A percentile compares a stretch with the other conserved stretches of the same genome.
phyloP scores from a whole-genome alignment of 2,113 vertebrate genomes.

The Myotis lucifugus region DNA sequence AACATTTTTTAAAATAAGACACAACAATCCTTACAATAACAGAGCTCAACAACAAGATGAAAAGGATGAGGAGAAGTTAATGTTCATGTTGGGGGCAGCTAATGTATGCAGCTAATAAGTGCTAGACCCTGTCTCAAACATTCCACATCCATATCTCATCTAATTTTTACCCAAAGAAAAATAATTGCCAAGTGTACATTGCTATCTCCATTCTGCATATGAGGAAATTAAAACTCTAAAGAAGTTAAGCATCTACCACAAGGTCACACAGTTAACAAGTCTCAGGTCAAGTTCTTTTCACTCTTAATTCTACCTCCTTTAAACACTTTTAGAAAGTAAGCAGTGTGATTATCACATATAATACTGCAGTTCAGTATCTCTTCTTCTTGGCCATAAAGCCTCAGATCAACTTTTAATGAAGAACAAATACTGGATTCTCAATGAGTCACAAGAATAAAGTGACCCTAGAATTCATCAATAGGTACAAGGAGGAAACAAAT shows the following conservation, averaged over 20 bases:
- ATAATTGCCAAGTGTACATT: not conserved
- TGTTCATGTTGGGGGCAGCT: not conserved
- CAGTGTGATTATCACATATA: not conserved
- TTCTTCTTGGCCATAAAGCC: not conserved
- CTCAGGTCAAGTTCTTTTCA: not conserved
- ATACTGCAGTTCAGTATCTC: not conserved
- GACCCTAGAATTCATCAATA: not conserved
- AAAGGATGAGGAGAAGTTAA: not conserved
- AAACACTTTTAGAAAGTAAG: not conserved
- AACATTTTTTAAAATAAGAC: not conserved
- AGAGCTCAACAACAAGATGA: not conserved
- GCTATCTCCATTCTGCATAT: not conserved
- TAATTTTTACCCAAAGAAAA: slow-evolving; percentile 6
- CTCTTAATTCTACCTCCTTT: not conserved
- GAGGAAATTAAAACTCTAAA: not conserved
- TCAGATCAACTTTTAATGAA: not conserved
- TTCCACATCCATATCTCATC: not conserved
- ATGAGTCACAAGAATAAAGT: not conserved
- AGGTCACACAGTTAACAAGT: not conserved
- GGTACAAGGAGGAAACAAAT: not conserved
- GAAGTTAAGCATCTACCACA: not conserved
- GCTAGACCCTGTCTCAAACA: not conserved
- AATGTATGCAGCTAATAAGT: not conserved
- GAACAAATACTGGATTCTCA: not conserved
- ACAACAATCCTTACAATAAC: not conserved